These are phyloP conservation scores for Cosmia pyralina DNA, from an alignment of 2,888 invertebrate species.

Conservation along the genomic window DNA sequence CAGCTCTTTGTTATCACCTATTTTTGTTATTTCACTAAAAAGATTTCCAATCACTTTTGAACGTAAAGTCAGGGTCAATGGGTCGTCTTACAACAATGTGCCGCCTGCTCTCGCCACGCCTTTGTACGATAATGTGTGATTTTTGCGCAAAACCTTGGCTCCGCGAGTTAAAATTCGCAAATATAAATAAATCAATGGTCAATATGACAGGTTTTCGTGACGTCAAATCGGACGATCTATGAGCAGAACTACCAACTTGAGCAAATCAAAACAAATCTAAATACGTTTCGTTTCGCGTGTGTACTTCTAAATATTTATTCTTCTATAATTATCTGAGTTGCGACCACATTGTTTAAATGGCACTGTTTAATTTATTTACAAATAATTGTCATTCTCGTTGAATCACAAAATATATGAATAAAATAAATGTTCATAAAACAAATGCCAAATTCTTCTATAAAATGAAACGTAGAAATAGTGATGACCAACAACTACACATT, in stretches of 20 bases:
- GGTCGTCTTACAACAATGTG: no score
- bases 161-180: constrained; percentile 66
- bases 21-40: no score
- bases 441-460: background rate
- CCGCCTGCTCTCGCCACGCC: background rate
- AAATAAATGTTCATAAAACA: background rate
- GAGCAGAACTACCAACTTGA: constrained; percentile 73
- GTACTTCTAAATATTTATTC: no score
- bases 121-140: constrained; percentile 34
- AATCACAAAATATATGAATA: no score
- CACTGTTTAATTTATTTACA: background rate
- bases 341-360: no score
- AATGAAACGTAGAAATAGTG: constrained; percentile 14
- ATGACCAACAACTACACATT: background rate
- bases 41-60: constrained; percentile 15
- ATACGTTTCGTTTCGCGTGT: constrained; percentile 58
- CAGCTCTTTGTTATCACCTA: no score
- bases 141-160: constrained; percentile 45
- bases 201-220: constrained; percentile 70
- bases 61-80: no score
- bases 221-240: constrained; percentile 83
- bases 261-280: constrained; percentile 73
- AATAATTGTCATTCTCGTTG: background rate
- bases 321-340: no score
- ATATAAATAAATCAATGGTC: constrained; percentile 78